Conservation (phyloP, 2,797 vertebrate genomes). For the Moxostoma hubbsi region DNA sequence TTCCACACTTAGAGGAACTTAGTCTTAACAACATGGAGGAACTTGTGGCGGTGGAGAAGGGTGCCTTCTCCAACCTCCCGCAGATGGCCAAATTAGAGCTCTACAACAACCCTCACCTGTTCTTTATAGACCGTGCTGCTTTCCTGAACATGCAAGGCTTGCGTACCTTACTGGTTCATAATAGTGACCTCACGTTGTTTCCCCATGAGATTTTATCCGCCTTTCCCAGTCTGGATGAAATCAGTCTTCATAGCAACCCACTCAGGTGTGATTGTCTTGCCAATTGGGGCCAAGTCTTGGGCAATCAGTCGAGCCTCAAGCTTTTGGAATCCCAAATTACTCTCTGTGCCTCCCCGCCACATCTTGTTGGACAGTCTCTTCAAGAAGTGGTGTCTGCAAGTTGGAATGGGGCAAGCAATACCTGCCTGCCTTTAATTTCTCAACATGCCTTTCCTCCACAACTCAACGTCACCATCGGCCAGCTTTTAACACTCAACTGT, state of each 20-base stretch:
- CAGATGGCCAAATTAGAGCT: slow-evolving; percentile 81
- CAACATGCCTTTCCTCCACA: slow-evolving; percentile 69
- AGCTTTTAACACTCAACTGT: slow-evolving; percentile 78
- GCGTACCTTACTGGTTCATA: slow-evolving; percentile 78
- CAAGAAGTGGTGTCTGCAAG: slow-evolving; percentile 72
- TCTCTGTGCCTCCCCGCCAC: slow-evolving; percentile 75
- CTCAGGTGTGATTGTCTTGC: slow-evolving; percentile 82
- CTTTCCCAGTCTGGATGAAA: slow-evolving; percentile 70
- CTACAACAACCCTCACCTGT: slow-evolving; percentile 78
- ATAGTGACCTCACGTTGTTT: slow-evolving; percentile 78
- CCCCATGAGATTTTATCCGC: slow-evolving; percentile 75
- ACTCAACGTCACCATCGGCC: slow-evolving; percentile 74
- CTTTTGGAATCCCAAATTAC: slow-evolving; percentile 78
- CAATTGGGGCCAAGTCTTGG: slow-evolving; percentile 76
- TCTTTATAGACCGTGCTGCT: slow-evolving; percentile 77
- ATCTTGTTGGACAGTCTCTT: slow-evolving; percentile 73
- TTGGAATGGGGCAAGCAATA: slow-evolving; percentile 68
- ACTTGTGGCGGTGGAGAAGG: slow-evolving; percentile 75
- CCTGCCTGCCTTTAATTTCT: slow-evolving; percentile 80
- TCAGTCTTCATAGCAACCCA: slow-evolving; percentile 81
- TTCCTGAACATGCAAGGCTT: slow-evolving; percentile 72
- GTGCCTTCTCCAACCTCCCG: slow-evolving; percentile 79
- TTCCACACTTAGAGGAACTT: slow-evolving; percentile 81
- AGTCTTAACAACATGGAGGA: slow-evolving; percentile 85
- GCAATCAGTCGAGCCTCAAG: slow-evolving; percentile 74